These are phyloP conservation scores for Prionace glauca DNA, from an alignment of 2,797 vertebrate species.

Conservation along the genomic window DNA sequence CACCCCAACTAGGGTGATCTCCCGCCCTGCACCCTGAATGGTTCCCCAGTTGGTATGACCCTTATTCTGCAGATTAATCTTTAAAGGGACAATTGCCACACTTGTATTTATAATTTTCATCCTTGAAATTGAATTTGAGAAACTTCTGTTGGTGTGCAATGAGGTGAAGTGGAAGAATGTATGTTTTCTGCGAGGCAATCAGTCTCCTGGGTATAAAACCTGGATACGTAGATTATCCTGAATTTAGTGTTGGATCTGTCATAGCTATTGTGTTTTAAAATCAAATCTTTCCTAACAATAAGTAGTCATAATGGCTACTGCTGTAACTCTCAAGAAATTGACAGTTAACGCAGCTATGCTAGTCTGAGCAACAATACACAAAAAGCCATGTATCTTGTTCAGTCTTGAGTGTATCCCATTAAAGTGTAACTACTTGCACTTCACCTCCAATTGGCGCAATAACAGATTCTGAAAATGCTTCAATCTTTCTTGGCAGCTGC, in stretches of 20 bases:
- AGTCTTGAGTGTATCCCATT: not conserved
- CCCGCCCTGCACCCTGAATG: no score
- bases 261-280: not conserved
- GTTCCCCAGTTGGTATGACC: no score
- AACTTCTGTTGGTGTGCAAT: not conserved
- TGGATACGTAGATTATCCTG: not conserved
- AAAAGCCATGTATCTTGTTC: not conserved
- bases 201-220: not conserved
- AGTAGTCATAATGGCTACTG: not conserved
- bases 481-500: not conserved
- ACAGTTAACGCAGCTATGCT: not conserved
- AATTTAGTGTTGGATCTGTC: not conserved
- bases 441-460: not conserved
- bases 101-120: not conserved
- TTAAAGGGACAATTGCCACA: no score
- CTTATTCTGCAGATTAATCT: no score
- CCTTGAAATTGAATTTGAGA: not conserved
- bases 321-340: not conserved
- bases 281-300: not conserved
- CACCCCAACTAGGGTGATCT: no score
- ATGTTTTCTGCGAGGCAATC: not conserved
- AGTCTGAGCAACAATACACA: not conserved
- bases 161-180: not conserved
- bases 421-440: not conserved
- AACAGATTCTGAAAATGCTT: not conserved